A percentile compares a stretch with the other conserved stretches of the same genome.
Conservation (phyloP, 2,113 vertebrate species). For the Dicentrarchus labrax region DNA sequence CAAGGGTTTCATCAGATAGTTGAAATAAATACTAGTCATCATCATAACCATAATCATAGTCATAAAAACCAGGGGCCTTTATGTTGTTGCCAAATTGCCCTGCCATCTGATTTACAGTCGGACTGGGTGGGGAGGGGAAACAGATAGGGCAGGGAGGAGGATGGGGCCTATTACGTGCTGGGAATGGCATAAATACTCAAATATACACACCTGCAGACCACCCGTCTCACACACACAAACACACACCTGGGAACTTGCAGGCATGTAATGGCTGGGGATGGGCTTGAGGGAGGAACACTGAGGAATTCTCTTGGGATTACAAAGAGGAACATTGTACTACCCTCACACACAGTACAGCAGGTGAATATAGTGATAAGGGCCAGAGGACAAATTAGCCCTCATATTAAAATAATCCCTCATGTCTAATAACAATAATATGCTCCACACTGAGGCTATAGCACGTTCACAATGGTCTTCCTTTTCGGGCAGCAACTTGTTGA, state of each 20-base stretch:
- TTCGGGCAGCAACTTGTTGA: slow-evolving; percentile 57
- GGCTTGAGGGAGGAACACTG: slow-evolving; percentile 51
- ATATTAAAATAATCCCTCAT: slow-evolving; percentile 78
- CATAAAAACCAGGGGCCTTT: slow-evolving; percentile 81
- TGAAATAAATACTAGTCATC: slow-evolving; percentile 85
- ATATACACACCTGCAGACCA: slow-evolving; percentile 77
- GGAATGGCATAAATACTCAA: slow-evolving; percentile 60
- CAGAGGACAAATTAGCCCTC: slow-evolving; percentile 70
- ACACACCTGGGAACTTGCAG: slow-evolving; percentile 73
- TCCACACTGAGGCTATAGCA: slow-evolving; percentile 37
- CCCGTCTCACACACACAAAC: slow-evolving; percentile 55
- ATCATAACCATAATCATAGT: slow-evolving; percentile 85
- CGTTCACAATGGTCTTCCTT: slow-evolving; percentile 53
- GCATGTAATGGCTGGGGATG: slow-evolving; percentile 62
- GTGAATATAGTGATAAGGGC: slow-evolving; percentile 70
- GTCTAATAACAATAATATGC: slow-evolving; percentile 72
- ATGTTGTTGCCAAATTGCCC: slow-evolving; percentile 82
- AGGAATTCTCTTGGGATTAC: slow-evolving; percentile 78
- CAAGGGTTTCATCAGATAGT: slow-evolving; percentile 83
- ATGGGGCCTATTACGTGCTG: slow-evolving; percentile 53
- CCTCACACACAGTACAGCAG: slow-evolving; percentile 69
- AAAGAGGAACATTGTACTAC: slow-evolving; percentile 80
- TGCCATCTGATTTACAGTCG: slow-evolving; percentile 81
- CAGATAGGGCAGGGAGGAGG: slow-evolving; percentile 55
- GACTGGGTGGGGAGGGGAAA: slow-evolving; percentile 49